Conservation (phyloP, 37 sponge, comb jelly and placozoan genomes). For the Tethya wilhelma region DNA sequence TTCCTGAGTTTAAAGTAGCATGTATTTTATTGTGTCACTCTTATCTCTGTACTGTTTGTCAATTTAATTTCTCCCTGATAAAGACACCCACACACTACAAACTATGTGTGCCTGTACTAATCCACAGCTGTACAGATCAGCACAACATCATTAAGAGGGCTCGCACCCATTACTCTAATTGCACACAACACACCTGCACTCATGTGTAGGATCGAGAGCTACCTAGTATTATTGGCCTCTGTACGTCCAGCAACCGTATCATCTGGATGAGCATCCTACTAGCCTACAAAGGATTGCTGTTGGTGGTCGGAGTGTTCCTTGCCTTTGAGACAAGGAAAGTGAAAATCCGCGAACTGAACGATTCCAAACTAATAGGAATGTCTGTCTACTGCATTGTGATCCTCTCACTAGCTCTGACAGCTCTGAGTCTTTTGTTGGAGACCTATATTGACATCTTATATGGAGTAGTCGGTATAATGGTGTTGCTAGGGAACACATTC, state of each 20-base stretch:
- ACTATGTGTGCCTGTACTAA: neutral
- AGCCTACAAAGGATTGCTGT: constrained; percentile 58
- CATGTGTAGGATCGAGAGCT: constrained; percentile 21
- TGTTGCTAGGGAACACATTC: constrained; percentile 44
- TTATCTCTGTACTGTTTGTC: no score
- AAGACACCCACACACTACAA: neutral
- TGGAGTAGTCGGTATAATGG: constrained; percentile 48
- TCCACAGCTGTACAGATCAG: no score
- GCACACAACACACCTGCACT: constrained; percentile 3
- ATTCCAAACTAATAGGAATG: constrained; percentile 56
- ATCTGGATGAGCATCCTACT: constrained; percentile 44
- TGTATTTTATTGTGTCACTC: no score
- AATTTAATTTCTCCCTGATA: neutral
- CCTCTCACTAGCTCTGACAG: constrained; percentile 47
- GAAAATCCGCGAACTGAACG: constrained; percentile 56
- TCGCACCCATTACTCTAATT: neutral
- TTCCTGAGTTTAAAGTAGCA: no score
- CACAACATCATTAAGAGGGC: neutral
- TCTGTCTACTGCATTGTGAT: constrained; percentile 65
- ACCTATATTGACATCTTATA: constrained; percentile 30
- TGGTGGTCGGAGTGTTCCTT: constrained; percentile 60
- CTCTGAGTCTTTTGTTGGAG: constrained; percentile 32
- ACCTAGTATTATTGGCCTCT: constrained; percentile 23
- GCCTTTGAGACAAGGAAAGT: constrained; percentile 70
- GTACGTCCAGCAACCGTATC: constrained; percentile 8